These are phyloP conservation scores for Dreissena polymorpha DNA, from an alignment of 1,140 invertebrate species.

Conservation along the genomic window DNA sequence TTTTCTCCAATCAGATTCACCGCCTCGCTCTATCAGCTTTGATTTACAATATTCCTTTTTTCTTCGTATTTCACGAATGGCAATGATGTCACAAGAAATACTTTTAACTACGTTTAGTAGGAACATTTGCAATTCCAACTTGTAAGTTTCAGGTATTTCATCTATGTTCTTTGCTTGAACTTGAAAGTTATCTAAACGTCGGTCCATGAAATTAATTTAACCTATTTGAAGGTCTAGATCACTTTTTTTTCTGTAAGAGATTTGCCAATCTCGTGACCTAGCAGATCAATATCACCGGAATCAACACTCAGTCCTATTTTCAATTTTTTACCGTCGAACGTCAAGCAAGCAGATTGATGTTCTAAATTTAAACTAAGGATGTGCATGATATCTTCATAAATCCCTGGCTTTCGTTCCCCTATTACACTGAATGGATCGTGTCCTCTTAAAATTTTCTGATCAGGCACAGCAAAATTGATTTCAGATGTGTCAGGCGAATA, in stretches of 20 bases:
- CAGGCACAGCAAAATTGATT: constrained; percentile 34
- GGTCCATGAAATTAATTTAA: not conserved
- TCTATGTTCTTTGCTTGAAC: not conserved
- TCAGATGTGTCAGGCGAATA: constrained; percentile 21
- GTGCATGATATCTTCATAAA: constrained; percentile 4
- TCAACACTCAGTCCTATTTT: constrained; percentile 9
- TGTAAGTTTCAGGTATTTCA: not conserved
- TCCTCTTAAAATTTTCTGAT: constrained; percentile 5
- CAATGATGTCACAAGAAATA: not conserved
- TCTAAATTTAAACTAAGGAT: not conserved
- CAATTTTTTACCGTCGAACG: constrained; percentile 29
- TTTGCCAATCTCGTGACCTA: constrained; percentile 10
- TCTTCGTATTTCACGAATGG: not conserved
- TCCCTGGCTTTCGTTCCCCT: constrained; percentile 18
- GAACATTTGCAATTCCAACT: not conserved
- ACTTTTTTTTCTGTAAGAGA: not conserved
- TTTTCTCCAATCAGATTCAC: constrained; percentile 42
- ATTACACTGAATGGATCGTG: constrained; percentile 2
- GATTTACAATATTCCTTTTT: constrained; percentile 55
- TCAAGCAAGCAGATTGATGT: constrained; percentile 17
- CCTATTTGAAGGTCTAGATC: not conserved
- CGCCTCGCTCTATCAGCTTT: constrained; percentile 52
- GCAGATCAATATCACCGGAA: constrained; percentile 20
- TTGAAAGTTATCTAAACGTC: not conserved
- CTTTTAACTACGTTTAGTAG: not conserved